Evolutionary conservation across 2,888 invertebrate species (phyloP), one percentile per base, ranked within the genome.

Genomic region (Ophion slaviceki): DNA sequence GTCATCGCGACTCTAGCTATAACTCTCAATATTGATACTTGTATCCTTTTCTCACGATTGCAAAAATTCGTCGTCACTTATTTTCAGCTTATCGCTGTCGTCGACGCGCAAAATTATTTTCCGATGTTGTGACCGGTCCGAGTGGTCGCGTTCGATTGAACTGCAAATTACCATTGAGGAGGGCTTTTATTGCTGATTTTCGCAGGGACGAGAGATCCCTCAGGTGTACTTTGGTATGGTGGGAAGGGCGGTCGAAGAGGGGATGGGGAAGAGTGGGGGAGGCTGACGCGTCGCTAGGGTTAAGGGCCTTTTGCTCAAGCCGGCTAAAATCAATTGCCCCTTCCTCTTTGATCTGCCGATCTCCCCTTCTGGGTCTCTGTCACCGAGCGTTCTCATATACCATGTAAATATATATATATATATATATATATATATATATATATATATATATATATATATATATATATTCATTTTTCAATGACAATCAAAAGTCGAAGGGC

Each of bases 221-320:
- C 62, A 71, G 40, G 76, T 76, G 76, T 59, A 80, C 28, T n/a
- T 32, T 28, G 20, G 61, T 45, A 79, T 57, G 79, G 71, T 64
- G 36, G 24, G 28, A 6, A 10, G 28, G 24, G 20, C 28, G 24
- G 67, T 71, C n/a, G 17, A 20, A 53, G 36, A 47, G 71, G 47
- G 53, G 36, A 71, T 62, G 45, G 53, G 28, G n/a, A 17, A 45
- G 70, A 47, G 28, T 40, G 47, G 36, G 59, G 28, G 53, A 11
- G n/a, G 17, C 28, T 6, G n/a, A 79, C 2, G 45, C 3, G 20
- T 74, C 20, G 40, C 61, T 24, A 8, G 57, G 40, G n/a, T 17
- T 61, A 5, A 57, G 71, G 14, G 47, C n/a, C 36, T 6, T 40
- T 68, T 45, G 45, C 70, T 14, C 70, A 14, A 70, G 24, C 28